A percentile compares a stretch with the other conserved stretches of the same genome.
Conservation (phyloP, 2,113 vertebrate species). For the Sitta europaea region DNA sequence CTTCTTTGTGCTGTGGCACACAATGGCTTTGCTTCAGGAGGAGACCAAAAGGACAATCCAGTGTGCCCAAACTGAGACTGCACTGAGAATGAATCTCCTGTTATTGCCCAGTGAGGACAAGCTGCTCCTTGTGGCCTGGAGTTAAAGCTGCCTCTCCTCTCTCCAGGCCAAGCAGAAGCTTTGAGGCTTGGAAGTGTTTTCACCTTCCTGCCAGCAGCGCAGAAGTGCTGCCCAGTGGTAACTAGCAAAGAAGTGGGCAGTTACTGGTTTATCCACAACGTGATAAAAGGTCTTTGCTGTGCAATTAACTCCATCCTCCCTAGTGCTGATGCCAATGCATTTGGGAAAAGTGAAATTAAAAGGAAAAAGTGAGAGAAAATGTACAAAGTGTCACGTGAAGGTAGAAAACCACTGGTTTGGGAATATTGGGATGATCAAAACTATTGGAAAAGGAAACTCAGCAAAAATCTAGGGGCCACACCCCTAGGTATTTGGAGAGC, state of each 20-base stretch:
- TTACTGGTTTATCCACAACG: neutral
- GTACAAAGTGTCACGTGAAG: neutral
- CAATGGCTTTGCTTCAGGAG: neutral
- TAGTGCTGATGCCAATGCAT: neutral
- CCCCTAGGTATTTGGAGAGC: neutral
- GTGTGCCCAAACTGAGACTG: neutral
- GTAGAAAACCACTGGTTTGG: neutral
- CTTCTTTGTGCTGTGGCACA: neutral
- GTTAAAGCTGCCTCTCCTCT: conserved; percentile 17
- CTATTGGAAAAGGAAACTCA: neutral
- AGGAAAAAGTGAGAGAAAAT: neutral
- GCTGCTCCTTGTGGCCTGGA: neutral
- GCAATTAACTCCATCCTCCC: neutral
- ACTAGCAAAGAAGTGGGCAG: neutral
- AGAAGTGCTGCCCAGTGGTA: neutral
- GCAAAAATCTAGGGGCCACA: neutral
- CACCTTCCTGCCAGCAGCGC: neutral
- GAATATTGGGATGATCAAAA: neutral
- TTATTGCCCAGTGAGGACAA: neutral
- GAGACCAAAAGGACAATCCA: neutral
- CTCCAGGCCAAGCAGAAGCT: neutral
- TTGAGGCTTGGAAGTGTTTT: conserved; percentile 18
- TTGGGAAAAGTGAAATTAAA: neutral
- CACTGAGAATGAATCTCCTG: neutral
- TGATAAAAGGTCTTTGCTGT: neutral